Evolutionary conservation across 2,888 invertebrate genomes (phyloP), one percentile per base, ranked within the genome.

Genomic region (Platycnemis pennipes): DNA sequence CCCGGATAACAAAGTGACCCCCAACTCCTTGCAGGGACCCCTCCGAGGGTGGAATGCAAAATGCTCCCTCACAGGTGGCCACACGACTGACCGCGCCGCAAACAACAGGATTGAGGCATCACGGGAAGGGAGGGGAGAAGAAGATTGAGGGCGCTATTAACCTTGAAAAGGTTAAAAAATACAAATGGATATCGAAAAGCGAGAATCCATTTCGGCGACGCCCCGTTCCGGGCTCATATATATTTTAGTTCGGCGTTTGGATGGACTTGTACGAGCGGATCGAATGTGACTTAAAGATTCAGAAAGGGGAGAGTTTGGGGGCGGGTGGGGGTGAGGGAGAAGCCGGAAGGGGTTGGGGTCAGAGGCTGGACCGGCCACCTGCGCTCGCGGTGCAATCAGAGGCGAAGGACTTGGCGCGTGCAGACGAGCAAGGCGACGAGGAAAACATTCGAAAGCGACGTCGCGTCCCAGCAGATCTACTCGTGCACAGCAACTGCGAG

Each of bases 211-310:
- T 77, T 37, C 8, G 77, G 11, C 31, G 37, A 77, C 77, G 77
- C 77, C 77, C 77, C 11, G 8, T 63, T 63, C 19, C n/a, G 63
- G n/a, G 22, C 63, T 63, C 63, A 77, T n/a, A 37, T 16, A n/a
- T 77, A 13, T 16, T 77, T 77, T 2, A 37, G 77, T 77, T 13
- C 7, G 37, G 31, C 31, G 37, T 77, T 37, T 77, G 37, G 8
- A 16, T 77, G 11, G 77, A 37, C 31, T 13, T 37, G 77, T 37
- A 2, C 26, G 8, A 37, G 77, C n/a, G 77, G n/a, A 77, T 77
- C 77, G 77, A 77, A 26, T 31, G 77, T 11, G 77, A 77, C 77
- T 77, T 77, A 77, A 77, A 77, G 77, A 77, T 77, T 77, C 77
- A 77, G 19, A 77, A 37, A 37, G 77, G 37, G 37, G 1, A 13